Evolutionary conservation across 2,113 vertebrate genomes (phyloP).

Genomic region (Mirza zaza): DNA sequence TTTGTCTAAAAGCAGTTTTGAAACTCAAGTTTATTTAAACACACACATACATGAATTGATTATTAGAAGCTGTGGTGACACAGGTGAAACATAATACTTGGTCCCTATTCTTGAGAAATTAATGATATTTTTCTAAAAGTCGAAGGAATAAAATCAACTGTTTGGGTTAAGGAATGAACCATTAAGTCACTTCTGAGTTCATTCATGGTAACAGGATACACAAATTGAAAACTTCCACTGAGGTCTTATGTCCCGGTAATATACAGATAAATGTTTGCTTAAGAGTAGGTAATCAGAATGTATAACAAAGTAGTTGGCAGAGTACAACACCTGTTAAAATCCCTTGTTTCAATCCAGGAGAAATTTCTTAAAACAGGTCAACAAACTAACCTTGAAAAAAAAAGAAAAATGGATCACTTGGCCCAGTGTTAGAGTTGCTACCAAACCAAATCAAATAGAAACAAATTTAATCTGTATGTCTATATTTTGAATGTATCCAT

Average conservation of each 20-base stretch:
- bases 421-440: not conserved
- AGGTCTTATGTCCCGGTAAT: not conserved
- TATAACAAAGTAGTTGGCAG: not conserved
- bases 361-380: not conserved
- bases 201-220: not conserved
- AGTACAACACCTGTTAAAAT: not conserved
- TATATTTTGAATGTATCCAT: not conserved
- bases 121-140: not conserved
- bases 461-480: not conserved
- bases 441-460: not conserved
- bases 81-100: not conserved
- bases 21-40: conserved; percentile 2
- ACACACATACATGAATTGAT: not conserved
- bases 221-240: not conserved
- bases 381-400: not conserved
- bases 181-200: not conserved
- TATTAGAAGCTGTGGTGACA: not conserved
- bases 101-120: not conserved
- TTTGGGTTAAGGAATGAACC: not conserved
- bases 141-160: not conserved
- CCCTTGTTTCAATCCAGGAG: not conserved
- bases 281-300: not conserved
- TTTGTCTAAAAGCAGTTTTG: not conserved
- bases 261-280: not conserved
- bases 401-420: not conserved